These are phyloP conservation scores for Peribatodes rhomboidaria DNA, from an alignment of 2,888 invertebrate genomes.

Conservation along the genomic window DNA sequence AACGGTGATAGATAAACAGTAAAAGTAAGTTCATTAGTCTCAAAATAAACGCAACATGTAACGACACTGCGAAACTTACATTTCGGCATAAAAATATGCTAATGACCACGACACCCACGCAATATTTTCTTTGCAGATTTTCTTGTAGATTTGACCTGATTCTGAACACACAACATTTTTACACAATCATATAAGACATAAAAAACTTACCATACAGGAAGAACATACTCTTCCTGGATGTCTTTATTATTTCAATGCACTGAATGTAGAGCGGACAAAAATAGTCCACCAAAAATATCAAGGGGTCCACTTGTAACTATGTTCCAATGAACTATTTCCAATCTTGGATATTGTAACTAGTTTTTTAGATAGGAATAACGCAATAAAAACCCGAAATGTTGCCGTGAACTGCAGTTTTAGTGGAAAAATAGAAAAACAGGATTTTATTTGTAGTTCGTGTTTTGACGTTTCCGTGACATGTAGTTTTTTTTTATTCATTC, in stretches of 20 bases:
- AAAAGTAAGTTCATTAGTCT: constrained; percentile 30
- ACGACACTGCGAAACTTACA: constrained; percentile 38
- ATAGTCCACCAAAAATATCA: constrained; percentile 84
- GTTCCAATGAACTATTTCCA: constrained; percentile 40
- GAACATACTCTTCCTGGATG: constrained; percentile 81
- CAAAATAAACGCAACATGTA: constrained; percentile 32
- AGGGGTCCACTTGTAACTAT: constrained; percentile 50
- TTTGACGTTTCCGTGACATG: constrained; percentile 69
- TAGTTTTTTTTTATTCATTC: too few relatives aligned
- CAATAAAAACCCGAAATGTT: constrained; percentile 24
- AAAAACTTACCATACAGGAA: constrained; percentile 76
- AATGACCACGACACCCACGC: constrained; percentile 67
- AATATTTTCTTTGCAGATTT: constrained; percentile 42
- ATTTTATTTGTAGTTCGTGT: constrained; percentile 64
- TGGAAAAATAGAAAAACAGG: constrained; percentile 65
- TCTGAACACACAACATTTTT: constrained; percentile 45
- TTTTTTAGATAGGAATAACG: constrained; percentile 7
- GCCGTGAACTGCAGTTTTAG: constrained; percentile 42
- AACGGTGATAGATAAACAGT: background rate
- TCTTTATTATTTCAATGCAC: constrained; percentile 82
- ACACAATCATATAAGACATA: constrained; percentile 41
- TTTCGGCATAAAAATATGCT: constrained; percentile 64
- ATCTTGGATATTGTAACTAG: constrained; percentile 15
- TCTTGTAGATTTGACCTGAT: constrained; percentile 45
- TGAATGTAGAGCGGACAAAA: constrained; percentile 84